Evolutionary conservation across 2,888 invertebrate species (phyloP).

Genomic region (Deilephila porcellus): DNA sequence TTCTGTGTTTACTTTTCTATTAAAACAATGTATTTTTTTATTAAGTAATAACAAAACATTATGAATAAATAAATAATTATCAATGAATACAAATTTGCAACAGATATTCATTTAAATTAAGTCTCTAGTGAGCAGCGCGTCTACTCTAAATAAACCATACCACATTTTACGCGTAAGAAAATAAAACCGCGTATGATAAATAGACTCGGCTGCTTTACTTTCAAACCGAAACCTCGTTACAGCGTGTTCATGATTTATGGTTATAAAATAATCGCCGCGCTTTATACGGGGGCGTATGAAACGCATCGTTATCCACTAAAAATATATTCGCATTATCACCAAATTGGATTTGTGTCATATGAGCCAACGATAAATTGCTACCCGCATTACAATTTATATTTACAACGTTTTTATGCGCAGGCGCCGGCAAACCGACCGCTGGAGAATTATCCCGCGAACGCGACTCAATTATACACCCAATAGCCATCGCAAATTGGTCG

Average conservation of each 20-base stretch:
- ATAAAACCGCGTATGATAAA: constrained; percentile 14
- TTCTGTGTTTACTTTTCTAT: too few relatives aligned
- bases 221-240: constrained; percentile 23
- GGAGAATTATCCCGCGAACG: constrained; percentile 23
- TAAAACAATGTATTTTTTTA: too few relatives aligned
- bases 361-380: constrained; percentile 46
- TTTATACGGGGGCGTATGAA: constrained; percentile 7
- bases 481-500: constrained; percentile 43
- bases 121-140: neutral
- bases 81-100: too few relatives aligned
- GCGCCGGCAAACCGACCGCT: constrained; percentile 31
- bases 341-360: constrained; percentile 63
- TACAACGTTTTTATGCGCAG: constrained; percentile 30
- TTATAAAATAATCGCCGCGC: constrained; percentile 33
- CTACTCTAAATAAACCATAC: neutral
- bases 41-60: too few relatives aligned
- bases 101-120: neutral
- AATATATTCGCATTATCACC: constrained; percentile 49
- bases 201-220: constrained; percentile 8
- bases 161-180: neutral
- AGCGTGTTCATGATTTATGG: constrained; percentile 35
- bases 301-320: constrained; percentile 41
- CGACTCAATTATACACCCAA: constrained; percentile 35
- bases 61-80: too few relatives aligned
- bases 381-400: constrained; percentile 27